Base-by-base conservation (phyloP, 2,797 vertebrate genomes). In the Lemur catta region DNA sequence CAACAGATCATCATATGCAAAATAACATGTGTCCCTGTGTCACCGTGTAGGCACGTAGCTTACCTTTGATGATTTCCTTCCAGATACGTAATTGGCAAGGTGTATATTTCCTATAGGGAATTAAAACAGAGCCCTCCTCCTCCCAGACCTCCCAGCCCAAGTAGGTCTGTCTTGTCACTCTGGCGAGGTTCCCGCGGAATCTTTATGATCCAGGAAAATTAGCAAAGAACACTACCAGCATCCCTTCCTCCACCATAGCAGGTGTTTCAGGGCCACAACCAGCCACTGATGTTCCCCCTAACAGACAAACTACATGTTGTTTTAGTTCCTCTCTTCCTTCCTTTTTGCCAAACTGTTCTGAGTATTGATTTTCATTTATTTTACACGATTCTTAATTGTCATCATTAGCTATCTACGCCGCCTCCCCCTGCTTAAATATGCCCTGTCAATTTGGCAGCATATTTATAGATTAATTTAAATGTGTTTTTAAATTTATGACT, bases 401-500 rank as follows among this genome's bases (percentile, higher is more conserved):
- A 98, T 98, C 98, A 98, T 99, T 98, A 98, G 98, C 98, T 98
- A 98, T 98, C 98, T 97, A 93, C 97, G 97, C 97, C 97, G 97
- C 97, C 97, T 97, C 97, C 98, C 55, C 97, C 96, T 94, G 98
- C 97, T 98, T 99, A 98, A 98, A 98, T 97, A 98, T 97, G 97
- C 94, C 97, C 98, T 99, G 98, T 98, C 98, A 98, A 98, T 99
- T 98, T 98, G 94, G 98, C 89, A 88, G 98, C 98, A 98, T 99
- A 99, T 99, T 99, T 99, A 99, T 98, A 98, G 98, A 98, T 98
- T 98, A 98, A 98, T 99, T 98, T 99, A 98, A 99, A 98, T 98
- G 98, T 98, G 97, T 97, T 98, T 98, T 98, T 98, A 98, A 99
- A 99, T 99, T 99, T 99, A 99, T 98, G 98, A 93, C 97, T 65